Evolutionary conservation across 2,888 invertebrate species (phyloP).

Genomic region (Phengaris arion): DNA sequence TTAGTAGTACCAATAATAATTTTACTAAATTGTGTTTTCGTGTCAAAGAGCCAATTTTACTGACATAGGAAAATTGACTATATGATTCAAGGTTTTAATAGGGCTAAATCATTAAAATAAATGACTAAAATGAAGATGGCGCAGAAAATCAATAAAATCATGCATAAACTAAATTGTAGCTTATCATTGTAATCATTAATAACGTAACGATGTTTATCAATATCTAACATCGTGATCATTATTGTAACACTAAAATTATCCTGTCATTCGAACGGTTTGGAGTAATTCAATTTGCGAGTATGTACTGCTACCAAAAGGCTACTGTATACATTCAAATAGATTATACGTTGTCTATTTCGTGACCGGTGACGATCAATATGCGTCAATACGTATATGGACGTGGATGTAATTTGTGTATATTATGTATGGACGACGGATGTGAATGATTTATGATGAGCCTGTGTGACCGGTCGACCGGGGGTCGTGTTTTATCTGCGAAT

Average conservation of each 20-base stretch:
- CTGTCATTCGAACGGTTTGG: not conserved
- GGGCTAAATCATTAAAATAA: not conserved
- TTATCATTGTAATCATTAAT: not conserved
- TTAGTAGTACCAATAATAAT: not conserved
- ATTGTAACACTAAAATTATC: constrained; percentile 2
- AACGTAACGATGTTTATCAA: not conserved
- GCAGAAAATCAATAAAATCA: not conserved
- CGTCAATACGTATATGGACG: constrained; percentile 14
- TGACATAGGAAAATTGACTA: not conserved
- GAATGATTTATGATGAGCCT: constrained; percentile 7
- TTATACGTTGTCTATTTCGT: not conserved
- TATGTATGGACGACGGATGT: constrained; percentile 9
- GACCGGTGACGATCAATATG: constrained; percentile 13
- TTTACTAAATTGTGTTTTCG: not conserved
- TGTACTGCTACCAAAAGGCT: not conserved
- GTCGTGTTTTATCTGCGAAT: not conserved
- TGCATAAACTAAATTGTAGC: not conserved
- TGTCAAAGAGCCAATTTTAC: not conserved
- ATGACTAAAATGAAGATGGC: not conserved
- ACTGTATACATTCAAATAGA: constrained; percentile 3
- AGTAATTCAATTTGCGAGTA: not conserved
- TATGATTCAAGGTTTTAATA: too few relatives aligned
- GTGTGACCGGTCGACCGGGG: not conserved
- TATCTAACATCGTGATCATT: not conserved
- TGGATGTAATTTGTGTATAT: constrained; percentile 16